A percentile compares a stretch with the other conserved stretches of the same genome.
Conservation (phyloP, 2,113 vertebrate genomes). For the zebrafish (Danio rerio) region GRCz12tu NC_133187.1:4229501-4230000, state of each 20-base stretch:
- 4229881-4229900: too few relatives aligned
- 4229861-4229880: too few relatives aligned
- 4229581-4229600: constrained; percentile 48
- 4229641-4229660: constrained; percentile 65
- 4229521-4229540: constrained; percentile 7
- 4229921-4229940: too few relatives aligned
- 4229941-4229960: not conserved
- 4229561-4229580: constrained; percentile 49
- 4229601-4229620: constrained; percentile 60
- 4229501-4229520: not conserved
- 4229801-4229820: too few relatives aligned
- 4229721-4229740: too few relatives aligned
- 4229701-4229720: too few relatives aligned
- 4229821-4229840: too few relatives aligned
- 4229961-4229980: not conserved
- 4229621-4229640: constrained; percentile 64
- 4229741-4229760: too few relatives aligned
- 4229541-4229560: not conserved
- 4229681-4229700: constrained; percentile 41
- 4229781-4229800: too few relatives aligned
- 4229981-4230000: not conserved
- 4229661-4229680: not conserved
- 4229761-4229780: too few relatives aligned
- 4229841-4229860: too few relatives aligned
- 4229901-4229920: too few relatives aligned